phyloP scores from a whole-genome alignment of 2,888 invertebrate species.

The Mellilla xanthometata region DNA sequence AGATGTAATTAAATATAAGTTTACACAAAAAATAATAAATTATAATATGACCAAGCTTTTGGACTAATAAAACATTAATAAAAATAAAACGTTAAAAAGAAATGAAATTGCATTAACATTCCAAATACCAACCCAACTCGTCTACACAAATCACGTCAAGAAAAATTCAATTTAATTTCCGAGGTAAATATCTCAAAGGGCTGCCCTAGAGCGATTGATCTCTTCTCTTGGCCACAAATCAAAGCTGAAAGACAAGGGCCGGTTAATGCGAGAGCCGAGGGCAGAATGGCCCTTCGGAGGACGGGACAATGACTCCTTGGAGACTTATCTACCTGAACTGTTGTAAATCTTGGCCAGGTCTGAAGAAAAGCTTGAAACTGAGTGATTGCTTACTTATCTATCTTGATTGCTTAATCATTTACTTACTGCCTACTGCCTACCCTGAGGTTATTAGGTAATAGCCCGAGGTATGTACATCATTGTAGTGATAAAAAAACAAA shows the following conservation, averaged over 20 bases:
- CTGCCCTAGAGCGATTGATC: constrained; percentile 61
- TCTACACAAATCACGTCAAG: constrained; percentile 27
- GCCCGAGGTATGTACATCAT: too few species aligned
- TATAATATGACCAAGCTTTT: too few species aligned
- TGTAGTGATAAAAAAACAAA: too few species aligned
- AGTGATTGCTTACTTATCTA: too few species aligned
- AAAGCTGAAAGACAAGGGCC: constrained; percentile 66
- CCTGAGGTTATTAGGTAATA: too few species aligned
- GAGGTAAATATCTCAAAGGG: constrained; percentile 28
- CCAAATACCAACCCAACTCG: background rate
- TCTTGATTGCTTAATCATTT: too few species aligned
- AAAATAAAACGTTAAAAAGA: too few species aligned
- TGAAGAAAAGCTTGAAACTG: background rate
- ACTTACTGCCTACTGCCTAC: too few species aligned
- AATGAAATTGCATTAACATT: too few species aligned
- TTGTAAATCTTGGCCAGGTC: constrained; percentile 26
- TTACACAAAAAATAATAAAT: too few species aligned
- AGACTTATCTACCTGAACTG: constrained; percentile 33
- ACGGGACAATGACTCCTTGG: constrained; percentile 28
- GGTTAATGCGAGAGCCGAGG: constrained; percentile 63
- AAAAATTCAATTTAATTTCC: constrained; percentile 36
- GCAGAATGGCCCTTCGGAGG: constrained; percentile 32
- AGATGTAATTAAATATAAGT: too few species aligned
- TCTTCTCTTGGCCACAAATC: constrained; percentile 66
- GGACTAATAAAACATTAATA: too few species aligned